Conservation (phyloP, 2,888 invertebrate genomes). For the Acrocyrtus sp. region DNA sequence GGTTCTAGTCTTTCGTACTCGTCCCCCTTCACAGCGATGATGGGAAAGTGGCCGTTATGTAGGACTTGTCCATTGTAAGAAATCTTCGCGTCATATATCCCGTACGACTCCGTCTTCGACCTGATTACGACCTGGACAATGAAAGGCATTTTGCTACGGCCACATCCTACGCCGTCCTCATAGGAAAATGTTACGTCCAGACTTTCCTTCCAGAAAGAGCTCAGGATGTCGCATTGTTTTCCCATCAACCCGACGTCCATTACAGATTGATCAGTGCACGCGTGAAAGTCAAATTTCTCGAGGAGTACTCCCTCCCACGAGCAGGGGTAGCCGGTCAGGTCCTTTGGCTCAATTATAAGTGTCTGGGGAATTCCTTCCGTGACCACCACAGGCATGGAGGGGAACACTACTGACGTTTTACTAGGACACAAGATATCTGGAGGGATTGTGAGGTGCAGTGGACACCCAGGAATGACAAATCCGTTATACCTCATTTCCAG, state of each 20-base stretch:
- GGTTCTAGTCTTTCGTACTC: constrained; percentile 41
- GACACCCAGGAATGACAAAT: constrained; percentile 40
- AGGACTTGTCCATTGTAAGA: constrained; percentile 37
- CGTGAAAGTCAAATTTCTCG: constrained; percentile 42
- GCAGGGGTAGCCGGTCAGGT: constrained; percentile 40
- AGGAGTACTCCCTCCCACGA: constrained; percentile 18
- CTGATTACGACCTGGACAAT: background rate
- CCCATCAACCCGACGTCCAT: no score
- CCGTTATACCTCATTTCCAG: constrained; percentile 30
- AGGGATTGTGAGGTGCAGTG: constrained; percentile 22
- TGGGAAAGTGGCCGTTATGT: constrained; percentile 38
- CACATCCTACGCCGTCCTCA: background rate
- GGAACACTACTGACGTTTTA: constrained; percentile 13
- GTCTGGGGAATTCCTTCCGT: constrained; percentile 16
- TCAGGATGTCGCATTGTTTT: constrained; percentile 22
- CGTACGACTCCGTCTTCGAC: constrained; percentile 29
- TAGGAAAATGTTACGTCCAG: constrained; percentile 32
- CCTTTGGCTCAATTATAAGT: constrained; percentile 27
- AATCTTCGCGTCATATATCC: constrained; percentile 41
- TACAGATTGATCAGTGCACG: constrained; percentile 11
- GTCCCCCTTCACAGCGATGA: constrained; percentile 24
- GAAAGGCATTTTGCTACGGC: background rate
- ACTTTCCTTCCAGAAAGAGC: constrained; percentile 23
- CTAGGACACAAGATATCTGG: constrained; percentile 28
- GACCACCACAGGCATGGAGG: constrained; percentile 21